Evolutionary conservation across 2,888 invertebrate genomes (phyloP).

Genomic region (Zygaena filipendulae): DNA sequence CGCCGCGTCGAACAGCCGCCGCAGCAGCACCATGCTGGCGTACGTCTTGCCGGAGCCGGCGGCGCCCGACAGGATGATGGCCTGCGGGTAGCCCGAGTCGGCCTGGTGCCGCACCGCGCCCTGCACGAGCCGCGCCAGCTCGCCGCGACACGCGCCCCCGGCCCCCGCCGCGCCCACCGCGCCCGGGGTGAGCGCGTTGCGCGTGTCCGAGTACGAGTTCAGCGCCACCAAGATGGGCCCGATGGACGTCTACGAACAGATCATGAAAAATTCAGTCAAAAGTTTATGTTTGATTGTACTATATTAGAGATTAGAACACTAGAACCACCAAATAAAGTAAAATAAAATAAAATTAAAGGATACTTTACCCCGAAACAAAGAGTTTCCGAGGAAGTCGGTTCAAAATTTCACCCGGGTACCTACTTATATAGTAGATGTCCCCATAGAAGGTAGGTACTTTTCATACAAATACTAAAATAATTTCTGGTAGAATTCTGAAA

Average conservation of each 20-base stretch:
- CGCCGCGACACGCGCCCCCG: conserved; percentile 84
- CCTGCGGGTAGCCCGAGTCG: conserved; percentile 95
- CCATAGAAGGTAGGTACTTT: no score
- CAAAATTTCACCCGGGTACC: no score
- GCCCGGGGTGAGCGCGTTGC: conserved; percentile 87
- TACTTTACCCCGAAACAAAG: no score
- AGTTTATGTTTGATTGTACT: no score
- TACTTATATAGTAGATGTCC: no score
- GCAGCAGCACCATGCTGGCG: conserved; percentile 88
- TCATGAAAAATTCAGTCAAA: no score
- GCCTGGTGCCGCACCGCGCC: conserved; percentile 94
- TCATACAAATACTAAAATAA: no score
- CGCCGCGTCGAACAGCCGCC: conserved; percentile 92
- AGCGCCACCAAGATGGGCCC: conserved; percentile 91
- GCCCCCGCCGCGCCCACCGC: conserved; percentile 75
- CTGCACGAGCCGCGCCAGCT: conserved; percentile 88
- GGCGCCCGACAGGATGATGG: conserved; percentile 93
- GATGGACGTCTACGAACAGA: conserved; percentile 79
- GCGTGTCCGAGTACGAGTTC: conserved; percentile 89
- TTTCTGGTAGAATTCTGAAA: no score
- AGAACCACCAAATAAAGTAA: no score
- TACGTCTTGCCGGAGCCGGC: conserved; percentile 96
- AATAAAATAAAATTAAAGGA: no score
- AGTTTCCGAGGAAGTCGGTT: no score
- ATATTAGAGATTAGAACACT: no score